Conservation (phyloP, 2,113 vertebrate species). For the Cheirogaleus medius region DNA sequence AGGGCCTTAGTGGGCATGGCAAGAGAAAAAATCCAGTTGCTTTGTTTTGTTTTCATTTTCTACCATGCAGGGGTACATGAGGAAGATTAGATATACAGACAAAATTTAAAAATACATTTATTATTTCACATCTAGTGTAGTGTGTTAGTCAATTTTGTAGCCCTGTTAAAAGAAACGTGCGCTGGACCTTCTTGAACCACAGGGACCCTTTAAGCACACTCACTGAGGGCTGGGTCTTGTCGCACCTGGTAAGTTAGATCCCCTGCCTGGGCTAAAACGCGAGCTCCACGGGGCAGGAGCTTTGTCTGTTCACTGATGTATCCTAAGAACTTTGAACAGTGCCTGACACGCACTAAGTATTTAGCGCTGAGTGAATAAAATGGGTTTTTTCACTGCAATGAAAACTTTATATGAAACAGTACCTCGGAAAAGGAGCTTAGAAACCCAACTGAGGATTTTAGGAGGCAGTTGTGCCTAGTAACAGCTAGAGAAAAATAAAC, state of each 20-base stretch:
- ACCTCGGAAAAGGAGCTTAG: neutral
- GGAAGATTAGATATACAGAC: neutral
- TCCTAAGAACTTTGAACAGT: neutral
- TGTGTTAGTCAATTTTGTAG: neutral
- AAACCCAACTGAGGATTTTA: neutral
- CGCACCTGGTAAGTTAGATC: fast-evolving
- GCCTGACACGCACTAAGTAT: neutral
- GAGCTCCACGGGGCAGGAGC: neutral
- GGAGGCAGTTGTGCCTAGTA: neutral
- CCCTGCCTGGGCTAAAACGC: neutral
- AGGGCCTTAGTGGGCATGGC: neutral
- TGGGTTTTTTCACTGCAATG: neutral
- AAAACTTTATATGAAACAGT: neutral
- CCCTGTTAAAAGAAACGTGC: neutral
- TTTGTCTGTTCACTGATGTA: neutral
- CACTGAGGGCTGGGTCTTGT: neutral
- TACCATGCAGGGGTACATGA: neutral
- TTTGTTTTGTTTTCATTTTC: conserved; percentile 30
- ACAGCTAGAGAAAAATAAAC: neutral
- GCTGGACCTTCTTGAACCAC: neutral
- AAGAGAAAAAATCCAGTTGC: neutral
- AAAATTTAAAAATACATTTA: neutral
- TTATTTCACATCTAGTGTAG: neutral
- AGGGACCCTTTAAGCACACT: neutral
- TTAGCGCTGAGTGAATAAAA: neutral